Conservation (phyloP, 2,797 vertebrate species). For the Clarias pachynema region DNA sequence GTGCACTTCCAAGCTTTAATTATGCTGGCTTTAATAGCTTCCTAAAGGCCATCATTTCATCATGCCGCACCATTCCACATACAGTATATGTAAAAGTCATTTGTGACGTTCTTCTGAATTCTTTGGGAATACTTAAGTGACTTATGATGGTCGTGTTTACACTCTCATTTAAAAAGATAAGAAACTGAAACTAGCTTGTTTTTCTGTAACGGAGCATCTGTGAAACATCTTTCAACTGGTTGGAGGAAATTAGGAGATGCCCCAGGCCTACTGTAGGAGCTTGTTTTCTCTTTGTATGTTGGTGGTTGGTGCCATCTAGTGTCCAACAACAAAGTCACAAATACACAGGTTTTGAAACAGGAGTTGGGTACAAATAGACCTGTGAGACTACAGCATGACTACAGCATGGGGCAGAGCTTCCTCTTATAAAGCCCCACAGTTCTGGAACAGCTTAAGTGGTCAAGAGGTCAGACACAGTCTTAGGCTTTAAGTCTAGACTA, state of each 20-base stretch:
- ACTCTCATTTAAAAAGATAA: neutral
- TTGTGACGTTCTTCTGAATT: neutral
- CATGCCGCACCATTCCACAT: neutral
- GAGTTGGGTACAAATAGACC: neutral
- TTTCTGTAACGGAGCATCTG: constrained; percentile 9
- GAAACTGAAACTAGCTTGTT: neutral
- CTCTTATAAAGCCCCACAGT: no score
- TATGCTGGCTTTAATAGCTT: constrained; percentile 1
- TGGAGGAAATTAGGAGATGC: neutral
- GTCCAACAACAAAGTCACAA: constrained; percentile 26
- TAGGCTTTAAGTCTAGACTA: no score
- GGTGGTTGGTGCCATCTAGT: constrained; percentile 68
- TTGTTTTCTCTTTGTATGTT: constrained; percentile 41
- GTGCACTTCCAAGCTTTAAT: constrained; percentile 12
- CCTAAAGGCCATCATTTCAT: constrained; percentile 15
- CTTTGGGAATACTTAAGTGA: neutral
- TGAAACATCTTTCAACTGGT: constrained; percentile 14
- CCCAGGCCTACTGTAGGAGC: neutral
- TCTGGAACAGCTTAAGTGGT: no score
- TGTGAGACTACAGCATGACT: neutral
- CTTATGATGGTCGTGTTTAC: neutral
- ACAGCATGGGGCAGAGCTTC: no score
- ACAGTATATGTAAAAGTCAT: neutral
- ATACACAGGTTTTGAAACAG: neutral
- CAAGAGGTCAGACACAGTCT: no score